A percentile compares a stretch with the other conserved stretches of the same genome.
These are phyloP conservation scores for Leptinotarsa haldemani DNA, from an alignment of 2,888 invertebrate genomes.

Conservation along the genomic window DNA sequence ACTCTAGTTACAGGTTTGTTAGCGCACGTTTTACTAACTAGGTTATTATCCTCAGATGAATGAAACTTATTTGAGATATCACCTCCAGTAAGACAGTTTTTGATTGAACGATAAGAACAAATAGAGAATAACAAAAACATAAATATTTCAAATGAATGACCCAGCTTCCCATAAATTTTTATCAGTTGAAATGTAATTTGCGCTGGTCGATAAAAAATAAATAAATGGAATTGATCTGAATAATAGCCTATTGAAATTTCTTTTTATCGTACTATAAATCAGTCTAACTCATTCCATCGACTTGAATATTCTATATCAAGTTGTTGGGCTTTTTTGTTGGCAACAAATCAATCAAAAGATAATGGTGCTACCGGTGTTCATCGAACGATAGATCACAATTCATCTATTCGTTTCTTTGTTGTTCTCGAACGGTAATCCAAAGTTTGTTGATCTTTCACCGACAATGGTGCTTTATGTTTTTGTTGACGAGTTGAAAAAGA, in stretches of 20 bases:
- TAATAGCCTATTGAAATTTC: conserved; percentile 3
- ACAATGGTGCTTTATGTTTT: conserved; percentile 20
- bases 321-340: neutral
- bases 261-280: conserved; percentile 3
- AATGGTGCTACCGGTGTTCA: conserved; percentile 13
- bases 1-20: too few species aligned
- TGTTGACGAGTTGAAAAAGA: conserved; percentile 3
- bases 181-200: too few species aligned
- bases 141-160: too few species aligned
- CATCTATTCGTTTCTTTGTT: conserved; percentile 15
- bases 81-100: too few species aligned
- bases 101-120: too few species aligned
- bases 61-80: too few species aligned
- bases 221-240: neutral
- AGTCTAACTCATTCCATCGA: neutral
- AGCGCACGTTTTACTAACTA: too few species aligned
- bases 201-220: neutral
- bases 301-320: conserved; percentile 8
- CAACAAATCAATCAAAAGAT: conserved; percentile 2
- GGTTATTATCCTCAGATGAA: too few species aligned
- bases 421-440: conserved; percentile 11
- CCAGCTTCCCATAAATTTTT: too few species aligned
- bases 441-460: conserved; percentile 20
- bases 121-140: too few species aligned
- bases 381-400: conserved; percentile 9